These are phyloP conservation scores for Nannoperca australis DNA, from an alignment of 2,797 vertebrate species.

Conservation along the genomic window DNA sequence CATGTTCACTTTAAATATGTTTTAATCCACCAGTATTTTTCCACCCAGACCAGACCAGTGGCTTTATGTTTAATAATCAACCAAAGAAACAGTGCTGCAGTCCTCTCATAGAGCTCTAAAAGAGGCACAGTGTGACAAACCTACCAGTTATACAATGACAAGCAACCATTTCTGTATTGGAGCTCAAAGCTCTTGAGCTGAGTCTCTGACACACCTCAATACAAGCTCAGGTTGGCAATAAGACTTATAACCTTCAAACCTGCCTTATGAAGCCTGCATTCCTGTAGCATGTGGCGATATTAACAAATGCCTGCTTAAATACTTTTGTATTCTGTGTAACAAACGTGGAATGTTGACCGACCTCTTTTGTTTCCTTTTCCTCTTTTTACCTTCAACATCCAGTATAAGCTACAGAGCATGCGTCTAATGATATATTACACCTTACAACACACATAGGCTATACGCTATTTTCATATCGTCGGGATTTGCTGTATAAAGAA, in stretches of 20 bases:
- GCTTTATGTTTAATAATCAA: neutral
- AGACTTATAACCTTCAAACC: neutral
- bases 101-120: neutral
- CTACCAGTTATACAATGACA: neutral
- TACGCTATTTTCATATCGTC: neutral
- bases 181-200: neutral
- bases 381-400: conserved; percentile 15
- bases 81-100: neutral
- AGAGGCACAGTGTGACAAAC: neutral
- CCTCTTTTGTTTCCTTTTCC: conserved; percentile 28
- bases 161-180: neutral
- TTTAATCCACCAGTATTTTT: neutral
- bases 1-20: neutral
- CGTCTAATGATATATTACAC: neutral
- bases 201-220: conserved; percentile 20
- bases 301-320: conserved; percentile 55
- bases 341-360: conserved; percentile 62
- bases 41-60: neutral
- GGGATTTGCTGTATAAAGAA: rapidly evolving
- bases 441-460: neutral
- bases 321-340: conserved; percentile 33
- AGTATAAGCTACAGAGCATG: neutral
- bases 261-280: neutral
- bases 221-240: neutral
- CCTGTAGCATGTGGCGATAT: conserved; percentile 23